phyloP scores from a whole-genome alignment of 2,113 vertebrate species.

The Geothlypis trichas region DNA sequence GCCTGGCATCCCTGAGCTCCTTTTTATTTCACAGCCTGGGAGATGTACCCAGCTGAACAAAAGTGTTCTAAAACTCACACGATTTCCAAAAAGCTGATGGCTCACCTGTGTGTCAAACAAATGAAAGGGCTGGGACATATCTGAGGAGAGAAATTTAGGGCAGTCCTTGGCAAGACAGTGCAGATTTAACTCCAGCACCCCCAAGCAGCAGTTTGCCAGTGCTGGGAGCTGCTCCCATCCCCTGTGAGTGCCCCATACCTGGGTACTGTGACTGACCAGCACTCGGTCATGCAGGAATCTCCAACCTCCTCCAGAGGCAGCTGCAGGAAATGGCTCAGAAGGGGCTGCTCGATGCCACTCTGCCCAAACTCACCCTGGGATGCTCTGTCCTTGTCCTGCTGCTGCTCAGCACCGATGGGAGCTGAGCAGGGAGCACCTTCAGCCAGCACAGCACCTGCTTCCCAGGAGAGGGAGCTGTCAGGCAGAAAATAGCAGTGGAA shows the following conservation, averaged over 20 bases:
- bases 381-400: not conserved
- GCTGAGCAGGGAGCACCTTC: not conserved
- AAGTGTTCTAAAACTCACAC: fast-evolving
- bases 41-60: not conserved
- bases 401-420: not conserved
- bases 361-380: not conserved
- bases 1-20: not conserved
- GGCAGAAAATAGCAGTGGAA: not conserved
- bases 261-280: not conserved
- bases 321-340: not conserved
- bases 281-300: fast-evolving
- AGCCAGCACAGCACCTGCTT: not conserved
- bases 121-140: not conserved
- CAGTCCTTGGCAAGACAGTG: not conserved
- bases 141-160: not conserved
- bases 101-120: not conserved
- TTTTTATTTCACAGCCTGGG: not conserved
- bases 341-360: fast-evolving
- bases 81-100: not conserved
- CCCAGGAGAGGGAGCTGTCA: slow-evolving; percentile 66
- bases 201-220: not conserved
- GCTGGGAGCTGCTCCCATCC: not conserved
- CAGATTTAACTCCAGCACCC: not conserved
- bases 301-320: not conserved
- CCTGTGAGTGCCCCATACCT: too few relatives aligned